Evolutionary conservation across 2,113 vertebrate genomes (phyloP), one percentile per base, ranked within the genome.

Genomic region (Sturnus vulgaris): DNA sequence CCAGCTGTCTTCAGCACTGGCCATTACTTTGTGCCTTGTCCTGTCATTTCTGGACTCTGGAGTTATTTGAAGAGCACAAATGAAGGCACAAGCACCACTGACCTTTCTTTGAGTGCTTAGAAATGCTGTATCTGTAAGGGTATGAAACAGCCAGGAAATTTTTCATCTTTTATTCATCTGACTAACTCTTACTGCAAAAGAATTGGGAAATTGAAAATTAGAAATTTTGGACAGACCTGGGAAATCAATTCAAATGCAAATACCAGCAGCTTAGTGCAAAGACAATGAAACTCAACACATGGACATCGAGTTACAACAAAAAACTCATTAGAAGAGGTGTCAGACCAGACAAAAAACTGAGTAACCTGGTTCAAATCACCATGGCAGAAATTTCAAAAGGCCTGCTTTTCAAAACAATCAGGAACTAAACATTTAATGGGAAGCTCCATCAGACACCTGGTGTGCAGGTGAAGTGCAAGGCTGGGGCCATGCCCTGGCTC

Each of bases 241-340:
- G 50, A 56, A 95, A 95, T 71, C 63, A 83, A 97, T 95, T 96
- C 95, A 96, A 92, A 97, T 92, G 96, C 94, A 96, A 96, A 96
- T 95, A 59, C 7, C 82, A 81, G 76, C 63, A 80, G 90, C 66
- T 83, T 42, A 70, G 68, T 88, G 91, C 55, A 64, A 83, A 81
- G 52, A 88, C 76, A 86, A 75, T 72, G 52, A 40, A 68, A 90
- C 63, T 52, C 82, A 92, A 87, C 84, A 93, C 90, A 91, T 49
- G 86, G 95, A 94, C 90, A 92, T 31, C 0, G 1, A 85, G 63
- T 66, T 71, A 83, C 57, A 91, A 86, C 64, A 71, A 75, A 91
- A 61, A 81, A 83, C 5, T 71, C 76, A 93, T 80, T 82, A 90
- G 28, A 46, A 72, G 40, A 88, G 30, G 27, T 95, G 80, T 95